phyloP scores from a whole-genome alignment of 2,888 invertebrate genomes.

The Taenaris catops region DNA sequence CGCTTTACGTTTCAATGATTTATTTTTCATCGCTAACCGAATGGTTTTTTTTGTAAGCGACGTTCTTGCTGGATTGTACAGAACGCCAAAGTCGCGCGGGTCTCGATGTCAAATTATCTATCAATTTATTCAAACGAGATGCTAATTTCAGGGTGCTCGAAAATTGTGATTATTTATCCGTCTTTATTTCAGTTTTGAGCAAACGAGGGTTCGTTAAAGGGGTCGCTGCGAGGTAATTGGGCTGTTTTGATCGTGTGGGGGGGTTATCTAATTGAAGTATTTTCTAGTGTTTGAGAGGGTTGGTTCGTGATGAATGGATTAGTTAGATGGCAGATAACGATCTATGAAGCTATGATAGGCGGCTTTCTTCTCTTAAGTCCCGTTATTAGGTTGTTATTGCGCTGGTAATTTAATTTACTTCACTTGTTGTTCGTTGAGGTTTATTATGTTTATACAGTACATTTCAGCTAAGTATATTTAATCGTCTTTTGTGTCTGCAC shows the following conservation, averaged over 20 bases:
- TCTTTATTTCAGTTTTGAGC: slow-evolving; percentile 61
- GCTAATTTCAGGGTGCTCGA: slow-evolving; percentile 66
- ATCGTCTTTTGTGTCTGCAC: too few relatives aligned
- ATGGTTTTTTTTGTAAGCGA: slow-evolving; percentile 13
- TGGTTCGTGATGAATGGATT: slow-evolving; percentile 62
- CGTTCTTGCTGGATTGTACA: slow-evolving; percentile 15
- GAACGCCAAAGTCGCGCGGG: slow-evolving; percentile 40
- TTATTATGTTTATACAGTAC: slow-evolving; percentile 1
- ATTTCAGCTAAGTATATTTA: too few relatives aligned
- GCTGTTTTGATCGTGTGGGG: slow-evolving; percentile 61
- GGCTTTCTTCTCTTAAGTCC: slow-evolving; percentile 26
- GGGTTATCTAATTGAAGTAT: slow-evolving; percentile 65
- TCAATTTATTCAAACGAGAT: slow-evolving; percentile 73
- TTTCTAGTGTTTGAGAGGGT: slow-evolving; percentile 61
- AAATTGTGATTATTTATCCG: slow-evolving; percentile 67
- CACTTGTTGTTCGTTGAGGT: slow-evolving; percentile 12
- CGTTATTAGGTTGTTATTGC: slow-evolving; percentile 25
- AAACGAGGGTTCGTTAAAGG: slow-evolving; percentile 67
- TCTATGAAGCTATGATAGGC: slow-evolving; percentile 40
- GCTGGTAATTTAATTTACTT: slow-evolving; percentile 21
- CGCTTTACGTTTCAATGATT: too few relatives aligned
- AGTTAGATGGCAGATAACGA: slow-evolving; percentile 60
- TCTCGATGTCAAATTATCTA: slow-evolving; percentile 53
- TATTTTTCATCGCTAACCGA: too few relatives aligned
- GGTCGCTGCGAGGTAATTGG: slow-evolving; percentile 68